Evolutionary conservation across 2,113 vertebrate genomes (phyloP), one percentile per base, ranked within the genome.

Genomic region (Eubucco bourcierii): DNA sequence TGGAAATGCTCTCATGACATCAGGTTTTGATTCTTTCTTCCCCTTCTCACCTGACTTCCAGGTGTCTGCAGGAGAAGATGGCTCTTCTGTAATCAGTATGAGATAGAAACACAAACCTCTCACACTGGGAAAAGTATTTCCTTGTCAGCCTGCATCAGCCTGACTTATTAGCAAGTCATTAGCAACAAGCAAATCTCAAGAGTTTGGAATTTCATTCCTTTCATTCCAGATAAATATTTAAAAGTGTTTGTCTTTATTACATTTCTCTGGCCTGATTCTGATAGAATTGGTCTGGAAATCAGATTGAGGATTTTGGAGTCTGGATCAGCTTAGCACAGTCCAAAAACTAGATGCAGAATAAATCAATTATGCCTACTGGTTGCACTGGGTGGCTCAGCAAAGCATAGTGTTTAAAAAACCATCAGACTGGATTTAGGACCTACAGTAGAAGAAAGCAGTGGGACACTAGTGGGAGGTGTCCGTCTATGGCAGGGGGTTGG

Each of bases 181-280:
- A 89, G 29, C 59, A 93, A 74, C 28, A 80, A 59, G 71, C 37
- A 90, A 92, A 64, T 72, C 88, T 93, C 80, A 76, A 15, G 74
- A 73, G 84, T 84, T 52, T 1, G 2, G 90, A 93, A 92, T 92
- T 89, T 77, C 31, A 47, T 77, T 87, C 37, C 4, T 2, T 80
- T 89, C 67, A 67, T 82, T 90, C 63, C 55, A 63, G 60, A 91
- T 84, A 84, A 94, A 90, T 90, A 90, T 88, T 94, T 88, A 77
- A 94, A 83, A 88, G 63, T 80, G 74, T 84, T 92, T 83, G n/a
- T 84, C 78, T 81, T 68, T 63, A 75, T 83, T 84, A 77, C 33
- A 65, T 72, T 95, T 91, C 70, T 90, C 85, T 80, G 53, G 68
- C 84, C 41, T 84, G 80, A 47, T 79, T 89, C 63, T 21, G 28